A percentile compares a stretch with the other conserved stretches of the same genome.
phyloP scores from a whole-genome alignment of 2,888 invertebrate genomes.

The Globia sparganii region DNA sequence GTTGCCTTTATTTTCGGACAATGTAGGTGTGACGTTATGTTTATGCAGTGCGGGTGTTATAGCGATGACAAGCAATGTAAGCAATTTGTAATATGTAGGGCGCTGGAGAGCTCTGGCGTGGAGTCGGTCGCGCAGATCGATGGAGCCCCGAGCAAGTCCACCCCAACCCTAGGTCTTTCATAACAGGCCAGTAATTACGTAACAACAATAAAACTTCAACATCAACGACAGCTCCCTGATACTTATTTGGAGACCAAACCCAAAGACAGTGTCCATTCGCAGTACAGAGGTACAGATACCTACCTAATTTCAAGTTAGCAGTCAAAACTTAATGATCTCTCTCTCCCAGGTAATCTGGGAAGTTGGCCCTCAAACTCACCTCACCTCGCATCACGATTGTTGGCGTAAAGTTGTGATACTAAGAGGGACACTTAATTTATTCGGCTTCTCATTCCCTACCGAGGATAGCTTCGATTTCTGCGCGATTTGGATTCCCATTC shows the following conservation, averaged over 20 bases:
- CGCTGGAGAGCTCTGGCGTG: not conserved
- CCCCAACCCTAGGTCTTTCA: not conserved
- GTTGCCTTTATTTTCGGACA: not conserved
- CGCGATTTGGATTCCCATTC: not conserved
- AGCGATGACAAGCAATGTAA: not conserved
- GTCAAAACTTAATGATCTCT: not conserved
- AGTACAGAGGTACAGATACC: not conserved
- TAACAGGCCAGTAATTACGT: not conserved
- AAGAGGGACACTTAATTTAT: not conserved
- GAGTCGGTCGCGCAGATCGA: conserved; percentile 24
- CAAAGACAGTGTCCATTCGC: not conserved
- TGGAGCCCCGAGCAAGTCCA: conserved; percentile 1
- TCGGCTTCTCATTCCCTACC: not conserved
- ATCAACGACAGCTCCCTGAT: not conserved
- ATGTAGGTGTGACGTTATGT: too few relatives aligned
- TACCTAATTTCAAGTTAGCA: not conserved
- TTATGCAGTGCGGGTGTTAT: not conserved
- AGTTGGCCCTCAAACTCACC: not conserved
- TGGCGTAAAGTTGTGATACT: not conserved
- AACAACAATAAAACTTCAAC: not conserved
- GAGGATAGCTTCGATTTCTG: not conserved
- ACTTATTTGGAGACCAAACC: not conserved
- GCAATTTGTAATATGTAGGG: not conserved
- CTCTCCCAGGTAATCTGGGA: not conserved
- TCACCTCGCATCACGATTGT: not conserved